Base-by-base conservation (phyloP, 2,888 invertebrate species). In the Cataglyphis altisquamis region DNA sequence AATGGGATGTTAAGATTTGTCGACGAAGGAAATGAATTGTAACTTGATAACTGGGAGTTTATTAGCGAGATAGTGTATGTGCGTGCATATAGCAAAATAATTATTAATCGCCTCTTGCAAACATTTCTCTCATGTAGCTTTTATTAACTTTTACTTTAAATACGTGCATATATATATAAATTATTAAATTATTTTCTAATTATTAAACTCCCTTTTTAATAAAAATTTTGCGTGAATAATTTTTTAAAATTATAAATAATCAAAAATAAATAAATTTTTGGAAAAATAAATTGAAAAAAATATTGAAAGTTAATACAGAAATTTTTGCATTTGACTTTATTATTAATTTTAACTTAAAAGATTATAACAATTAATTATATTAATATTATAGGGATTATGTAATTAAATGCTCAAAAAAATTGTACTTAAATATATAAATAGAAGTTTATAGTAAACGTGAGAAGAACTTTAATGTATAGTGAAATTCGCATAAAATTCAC, bases 31-130 rank as follows among this genome's bases (percentile, higher is more conserved):
- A 68, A 55, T 39, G 8, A 55, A 77, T 77, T 68, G 15, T 12
- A 9, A 10, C 25, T 25, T 25, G 25, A 57, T 77, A 77, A 75
- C n/a, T n/a, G 25, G n/a, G 18, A 68, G 41, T 77, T 29, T 55
- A 39, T 75, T 10, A 12, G 15, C 4, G 18, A 8, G n/a, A 74
- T 15, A 21, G 12, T 12, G 9, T 45, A 4, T 45, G 15, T 1
- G 45, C 15, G 5, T 0, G 10, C 45, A 4, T 45, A 15, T 45
- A 45, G 4, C 4, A 67, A 52, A 12, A 55, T 66, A 77, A 67
- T 55, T 55, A 67, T 36, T 25, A 48, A n/a, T 52, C 9, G 12
- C 1, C 9, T 48, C n/a, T 39, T 12, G 12, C 18, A 1, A 6
- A 67, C n/a, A 9, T 52, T 67, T 39, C 6, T 32, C 39, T 55